A percentile compares a stretch with the other conserved stretches of the same genome.
phyloP scores from a whole-genome alignment of 2,113 vertebrate species.

The Peromyscus californicus region DNA sequence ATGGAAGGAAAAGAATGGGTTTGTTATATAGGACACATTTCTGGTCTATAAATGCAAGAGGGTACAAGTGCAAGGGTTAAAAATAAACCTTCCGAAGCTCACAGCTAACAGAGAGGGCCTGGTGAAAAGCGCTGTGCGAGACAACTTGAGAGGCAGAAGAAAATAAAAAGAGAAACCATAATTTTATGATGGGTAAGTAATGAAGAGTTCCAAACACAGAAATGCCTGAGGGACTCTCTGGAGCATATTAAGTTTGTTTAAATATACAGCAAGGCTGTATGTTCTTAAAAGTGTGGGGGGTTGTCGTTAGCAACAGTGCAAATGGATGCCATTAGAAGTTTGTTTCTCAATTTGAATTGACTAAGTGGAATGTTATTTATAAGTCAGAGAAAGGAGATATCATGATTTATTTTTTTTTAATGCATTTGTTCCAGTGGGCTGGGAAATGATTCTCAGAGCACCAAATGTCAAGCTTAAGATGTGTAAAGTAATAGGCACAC shows the following conservation, averaged over 20 bases:
- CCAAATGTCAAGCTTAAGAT: background rate
- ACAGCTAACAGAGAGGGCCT: background rate
- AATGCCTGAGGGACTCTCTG: slow-evolving; percentile 46
- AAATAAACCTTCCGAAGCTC: slow-evolving; percentile 68
- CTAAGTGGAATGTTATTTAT: background rate
- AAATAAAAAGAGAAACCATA: background rate
- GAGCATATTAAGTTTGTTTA: slow-evolving; percentile 54
- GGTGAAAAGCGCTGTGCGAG: background rate
- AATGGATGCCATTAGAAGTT: slow-evolving; percentile 61
- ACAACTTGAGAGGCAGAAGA: slow-evolving; percentile 1
- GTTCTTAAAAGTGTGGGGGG: slow-evolving; percentile 46
- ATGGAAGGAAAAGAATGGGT: slow-evolving; percentile 27
- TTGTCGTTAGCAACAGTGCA: slow-evolving; percentile 51
- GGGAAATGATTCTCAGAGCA: slow-evolving; percentile 21
- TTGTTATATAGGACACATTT: slow-evolving; percentile 49
- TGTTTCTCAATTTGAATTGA: slow-evolving; percentile 33
- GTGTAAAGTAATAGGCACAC: slow-evolving; percentile 38
- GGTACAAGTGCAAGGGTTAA: slow-evolving; percentile 71
- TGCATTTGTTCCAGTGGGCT: background rate
- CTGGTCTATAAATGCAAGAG: slow-evolving; percentile 53
- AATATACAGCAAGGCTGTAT: slow-evolving; percentile 6
- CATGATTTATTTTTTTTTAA: background rate
- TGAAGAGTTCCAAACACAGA: background rate
- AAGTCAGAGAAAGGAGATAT: slow-evolving; percentile 44
- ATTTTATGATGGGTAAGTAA: slow-evolving; percentile 40